phyloP scores from a whole-genome alignment of 2,113 vertebrate species.

The Limanda limanda region DNA sequence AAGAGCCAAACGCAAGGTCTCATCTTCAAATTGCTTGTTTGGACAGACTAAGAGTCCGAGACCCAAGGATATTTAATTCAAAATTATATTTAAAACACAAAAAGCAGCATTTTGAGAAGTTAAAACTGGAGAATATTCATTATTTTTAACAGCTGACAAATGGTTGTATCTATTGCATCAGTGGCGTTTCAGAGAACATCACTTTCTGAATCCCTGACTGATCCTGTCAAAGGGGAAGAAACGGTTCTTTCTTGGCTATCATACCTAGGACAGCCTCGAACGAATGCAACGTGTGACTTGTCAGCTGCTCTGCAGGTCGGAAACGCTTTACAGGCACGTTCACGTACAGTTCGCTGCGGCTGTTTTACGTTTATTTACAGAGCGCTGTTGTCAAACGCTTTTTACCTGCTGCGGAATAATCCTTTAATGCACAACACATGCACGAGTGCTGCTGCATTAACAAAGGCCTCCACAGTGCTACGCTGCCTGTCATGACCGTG shows the following conservation, averaged over 20 bases:
- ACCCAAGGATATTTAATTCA: neutral
- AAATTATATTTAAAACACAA: neutral
- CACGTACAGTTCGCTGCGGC: neutral
- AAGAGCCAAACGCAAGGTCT: neutral
- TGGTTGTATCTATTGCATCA: neutral
- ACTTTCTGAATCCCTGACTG: neutral
- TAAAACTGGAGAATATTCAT: neutral
- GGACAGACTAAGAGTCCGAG: neutral
- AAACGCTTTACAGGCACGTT: neutral
- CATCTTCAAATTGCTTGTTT: neutral
- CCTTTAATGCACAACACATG: constrained; percentile 48
- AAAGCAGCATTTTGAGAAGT: neutral
- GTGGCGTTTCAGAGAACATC: too few relatives aligned
- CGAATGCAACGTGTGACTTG: too few relatives aligned
- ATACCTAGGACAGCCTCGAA: too few relatives aligned
- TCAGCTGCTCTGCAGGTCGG: neutral
- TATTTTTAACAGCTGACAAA: neutral
- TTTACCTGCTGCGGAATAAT: constrained; percentile 39
- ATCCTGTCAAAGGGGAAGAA: too few relatives aligned
- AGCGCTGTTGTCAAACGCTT: neutral
- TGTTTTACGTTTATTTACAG: neutral
- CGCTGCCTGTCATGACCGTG: constrained; percentile 15
- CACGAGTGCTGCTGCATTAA: constrained; percentile 41
- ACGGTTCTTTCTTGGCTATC: neutral
- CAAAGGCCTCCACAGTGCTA: constrained; percentile 40